phyloP scores from a whole-genome alignment of 1,140 invertebrate genomes.

The Augochlora pura region DNA sequence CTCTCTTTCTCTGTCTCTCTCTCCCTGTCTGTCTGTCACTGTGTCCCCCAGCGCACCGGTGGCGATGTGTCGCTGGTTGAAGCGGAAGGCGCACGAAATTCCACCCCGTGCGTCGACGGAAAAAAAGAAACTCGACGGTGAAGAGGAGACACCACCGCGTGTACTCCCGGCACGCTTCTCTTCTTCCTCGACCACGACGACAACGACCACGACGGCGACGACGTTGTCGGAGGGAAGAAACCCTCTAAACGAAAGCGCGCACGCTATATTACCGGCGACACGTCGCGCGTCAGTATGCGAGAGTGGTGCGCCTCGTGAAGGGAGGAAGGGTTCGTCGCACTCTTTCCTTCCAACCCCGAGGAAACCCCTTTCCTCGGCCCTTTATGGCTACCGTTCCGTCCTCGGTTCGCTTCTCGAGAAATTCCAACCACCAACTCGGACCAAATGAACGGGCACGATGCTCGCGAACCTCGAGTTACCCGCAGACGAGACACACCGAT shows the following conservation, averaged over 20 bases:
- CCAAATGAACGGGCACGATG: too few relatives aligned
- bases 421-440: too few relatives aligned
- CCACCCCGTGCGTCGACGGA: conserved; percentile 19
- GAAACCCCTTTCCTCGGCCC: background rate
- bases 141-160: conserved; percentile 48
- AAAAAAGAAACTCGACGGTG: too few relatives aligned
- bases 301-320: conserved; percentile 38
- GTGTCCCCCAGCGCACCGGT: too few relatives aligned
- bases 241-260: conserved; percentile 62
- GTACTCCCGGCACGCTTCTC: conserved; percentile 28
- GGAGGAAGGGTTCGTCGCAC: conserved; percentile 54
- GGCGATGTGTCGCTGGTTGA: background rate
- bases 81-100: background rate
- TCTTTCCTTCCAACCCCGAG: conserved; percentile 26
- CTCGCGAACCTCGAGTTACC: too few relatives aligned
- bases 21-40: background rate
- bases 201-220: too few relatives aligned
- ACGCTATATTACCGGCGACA: conserved; percentile 53
- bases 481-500: too few relatives aligned
- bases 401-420: background rate
- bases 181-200: conserved; percentile 7
- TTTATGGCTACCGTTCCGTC: background rate
- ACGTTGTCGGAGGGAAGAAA: conserved; percentile 56
- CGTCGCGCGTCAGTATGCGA: conserved; percentile 28
- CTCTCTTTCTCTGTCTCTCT: too few relatives aligned